These are phyloP conservation scores for Saccostrea echinata DNA, from an alignment of 1,140 invertebrate genomes.

Conservation along the genomic window DNA sequence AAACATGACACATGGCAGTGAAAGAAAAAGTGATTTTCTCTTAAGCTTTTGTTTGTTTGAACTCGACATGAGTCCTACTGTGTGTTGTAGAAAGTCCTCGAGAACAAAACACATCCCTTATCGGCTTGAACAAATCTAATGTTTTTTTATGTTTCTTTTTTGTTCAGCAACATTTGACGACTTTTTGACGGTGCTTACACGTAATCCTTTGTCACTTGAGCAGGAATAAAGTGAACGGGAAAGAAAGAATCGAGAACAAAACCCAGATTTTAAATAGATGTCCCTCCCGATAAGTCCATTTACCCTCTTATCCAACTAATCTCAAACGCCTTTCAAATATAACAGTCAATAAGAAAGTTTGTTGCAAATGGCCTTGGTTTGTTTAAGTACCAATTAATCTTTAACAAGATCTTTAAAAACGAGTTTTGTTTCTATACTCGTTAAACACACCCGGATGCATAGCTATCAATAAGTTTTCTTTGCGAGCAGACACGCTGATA, in stretches of 20 bases:
- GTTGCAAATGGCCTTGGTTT: conserved; percentile 11
- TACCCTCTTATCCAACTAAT: conserved; percentile 18
- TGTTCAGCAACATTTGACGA: not conserved
- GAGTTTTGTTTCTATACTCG: not conserved
- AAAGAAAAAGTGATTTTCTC: conserved; percentile 33
- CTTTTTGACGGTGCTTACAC: conserved; percentile 15
- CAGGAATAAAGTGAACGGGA: not conserved
- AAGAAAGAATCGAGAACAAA: conserved; percentile 1
- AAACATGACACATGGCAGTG: conserved; percentile 27
- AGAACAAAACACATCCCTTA: conserved; percentile 14
- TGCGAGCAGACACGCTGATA: not conserved
- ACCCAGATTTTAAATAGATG: conserved; percentile 24
- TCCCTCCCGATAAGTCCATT: not conserved
- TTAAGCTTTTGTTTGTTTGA: conserved; percentile 19
- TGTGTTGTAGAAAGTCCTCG: not conserved
- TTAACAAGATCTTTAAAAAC: not conserved
- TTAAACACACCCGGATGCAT: not conserved
- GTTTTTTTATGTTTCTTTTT: conserved; percentile 23
- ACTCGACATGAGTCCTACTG: conserved; percentile 12
- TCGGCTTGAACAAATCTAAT: conserved; percentile 2
- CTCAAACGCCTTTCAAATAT: conserved; percentile 37
- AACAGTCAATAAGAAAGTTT: conserved; percentile 33
- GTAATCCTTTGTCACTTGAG: not conserved
- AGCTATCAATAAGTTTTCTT: not conserved
- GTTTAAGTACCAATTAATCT: not conserved